Percentiles rank a stretch among this genome's conserved stretches.
Evolutionary conservation across 2,797 vertebrate genomes (phyloP).

Genomic region (Pseudomugil gertrudae): DNA sequence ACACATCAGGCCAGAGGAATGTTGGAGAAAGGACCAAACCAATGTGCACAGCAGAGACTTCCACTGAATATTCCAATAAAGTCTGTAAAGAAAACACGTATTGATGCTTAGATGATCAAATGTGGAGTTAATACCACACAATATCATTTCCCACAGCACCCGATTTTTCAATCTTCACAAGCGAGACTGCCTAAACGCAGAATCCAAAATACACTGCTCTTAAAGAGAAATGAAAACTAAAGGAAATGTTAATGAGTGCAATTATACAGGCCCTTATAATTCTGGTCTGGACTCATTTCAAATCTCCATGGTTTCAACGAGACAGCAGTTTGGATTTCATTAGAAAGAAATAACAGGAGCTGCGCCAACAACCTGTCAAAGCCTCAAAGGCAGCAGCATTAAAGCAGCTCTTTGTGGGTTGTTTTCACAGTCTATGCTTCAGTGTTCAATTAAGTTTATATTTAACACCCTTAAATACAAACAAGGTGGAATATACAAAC

Average conservation of each 20-base stretch:
- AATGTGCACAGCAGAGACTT: conserved; percentile 33
- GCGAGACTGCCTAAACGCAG: not conserved
- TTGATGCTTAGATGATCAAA: conserved; percentile 18
- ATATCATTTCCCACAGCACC: not conserved
- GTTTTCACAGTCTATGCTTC: conserved; percentile 32
- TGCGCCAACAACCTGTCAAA: conserved; percentile 1
- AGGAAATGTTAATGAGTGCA: conserved; percentile 4
- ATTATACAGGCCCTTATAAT: not conserved
- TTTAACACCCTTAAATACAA: conserved; percentile 8
- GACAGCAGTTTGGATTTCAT: conserved; percentile 2
- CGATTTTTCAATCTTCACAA: not conserved
- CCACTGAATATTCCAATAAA: conserved; percentile 17
- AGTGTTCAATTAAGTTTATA: conserved; percentile 10
- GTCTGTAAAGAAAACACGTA: conserved; percentile 22
- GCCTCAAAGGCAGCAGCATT: conserved; percentile 27
- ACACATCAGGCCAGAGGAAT: conserved; percentile 68
- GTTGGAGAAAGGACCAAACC: conserved; percentile 55
- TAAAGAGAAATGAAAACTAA: not conserved
- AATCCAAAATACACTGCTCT: not conserved
- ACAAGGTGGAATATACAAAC: not conserved
- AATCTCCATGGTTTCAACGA: conserved; percentile 11
- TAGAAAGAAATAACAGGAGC: conserved; percentile 14
- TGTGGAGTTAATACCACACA: conserved; percentile 3
- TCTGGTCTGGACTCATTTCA: conserved; percentile 15
- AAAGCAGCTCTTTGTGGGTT: conserved; percentile 18